Base-by-base conservation (phyloP, 1,140 invertebrate species). In the Ips typographus region DNA sequence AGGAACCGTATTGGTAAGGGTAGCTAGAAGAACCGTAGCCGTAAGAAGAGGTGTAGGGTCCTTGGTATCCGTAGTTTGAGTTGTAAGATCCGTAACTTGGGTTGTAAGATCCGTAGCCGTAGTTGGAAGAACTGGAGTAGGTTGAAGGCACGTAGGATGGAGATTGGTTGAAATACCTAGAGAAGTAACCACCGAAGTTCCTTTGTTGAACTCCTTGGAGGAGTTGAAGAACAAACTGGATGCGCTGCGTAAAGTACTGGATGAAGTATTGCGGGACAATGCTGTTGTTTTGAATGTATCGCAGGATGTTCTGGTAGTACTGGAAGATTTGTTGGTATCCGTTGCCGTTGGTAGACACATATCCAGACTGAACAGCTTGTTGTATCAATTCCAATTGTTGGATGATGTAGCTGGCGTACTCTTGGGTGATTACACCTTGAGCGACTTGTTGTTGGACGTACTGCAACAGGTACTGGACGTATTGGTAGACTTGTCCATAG, bases 381-480 rank as follows among this genome's bases (percentile, higher is more conserved):
- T 8, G 57, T 22, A 64, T 53, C 47, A 41, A 37, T 53, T 64
- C 51, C 22, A 64, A 40, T 51, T 64, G 62, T 41, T 64, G 37
- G 43, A 64, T 52, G 39, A 64, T 53, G 47, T 64, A 64, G 38
- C 5, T 40, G 41, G 49, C 62, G n/a, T 40, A 64, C 62, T 64
- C 8, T 53, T 64, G 62, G n/a, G 38, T 8, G 43, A 64, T 53
- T 6, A 53, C 62, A 52, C 62, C 63, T 44, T 55, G 52, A 43
- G 6, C 22, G 22, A 57, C 40, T 36, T 42, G 53, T 47, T 65
- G 57, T 37, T 61, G 57, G 47, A 68, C 4, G 37, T 38, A 53
- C 36, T 68, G 57, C 38, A 61, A 7, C 40, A 53, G 6, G 52
- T 55, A 43, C 57, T 65, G 52, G 38, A 53, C 36, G 53, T 44